Evolutionary conservation across 1,140 invertebrate species (phyloP).

Genomic region (Sycophila sp.): DNA sequence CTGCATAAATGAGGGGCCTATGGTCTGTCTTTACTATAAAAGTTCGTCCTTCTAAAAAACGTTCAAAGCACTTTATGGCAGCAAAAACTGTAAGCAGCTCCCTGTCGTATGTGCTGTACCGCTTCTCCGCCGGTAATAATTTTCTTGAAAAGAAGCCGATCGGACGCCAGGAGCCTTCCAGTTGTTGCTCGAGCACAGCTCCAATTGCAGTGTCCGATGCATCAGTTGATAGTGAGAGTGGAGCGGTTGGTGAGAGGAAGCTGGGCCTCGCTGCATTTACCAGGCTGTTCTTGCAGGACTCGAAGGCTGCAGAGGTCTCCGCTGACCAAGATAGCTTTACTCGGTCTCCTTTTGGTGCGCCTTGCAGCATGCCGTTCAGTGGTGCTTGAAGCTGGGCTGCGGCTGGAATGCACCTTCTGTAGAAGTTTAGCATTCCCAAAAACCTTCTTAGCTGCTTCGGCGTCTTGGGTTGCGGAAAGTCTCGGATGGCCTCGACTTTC

Average conservation of each 20-base stretch:
- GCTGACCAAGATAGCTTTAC: not conserved
- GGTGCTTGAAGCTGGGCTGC: slow-evolving; percentile 45
- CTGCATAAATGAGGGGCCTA: slow-evolving; percentile 42
- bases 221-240: not conserved
- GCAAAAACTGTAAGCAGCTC: not conserved
- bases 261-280: not conserved
- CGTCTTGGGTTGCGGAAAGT: no score
- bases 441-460: no score
- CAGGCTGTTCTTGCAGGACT: not conserved
- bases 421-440: slow-evolving; percentile 25
- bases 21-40: slow-evolving; percentile 44
- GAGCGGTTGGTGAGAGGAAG: not conserved
- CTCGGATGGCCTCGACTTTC: not conserved
- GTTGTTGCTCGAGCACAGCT: slow-evolving; percentile 34
- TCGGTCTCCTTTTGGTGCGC: not conserved
- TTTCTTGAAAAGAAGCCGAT: not conserved
- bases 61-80: slow-evolving; percentile 6
- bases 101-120: not conserved
- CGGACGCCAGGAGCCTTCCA: not conserved
- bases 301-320: slow-evolving; percentile 21
- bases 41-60: not conserved
- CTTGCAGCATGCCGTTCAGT: slow-evolving; percentile 14
- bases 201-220: slow-evolving; percentile 24
- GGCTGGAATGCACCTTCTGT: slow-evolving; percentile 21
- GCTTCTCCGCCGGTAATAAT: not conserved